Base-by-base conservation (phyloP, 2,797 vertebrate species). In the Typhlichthys subterraneus region DNA sequence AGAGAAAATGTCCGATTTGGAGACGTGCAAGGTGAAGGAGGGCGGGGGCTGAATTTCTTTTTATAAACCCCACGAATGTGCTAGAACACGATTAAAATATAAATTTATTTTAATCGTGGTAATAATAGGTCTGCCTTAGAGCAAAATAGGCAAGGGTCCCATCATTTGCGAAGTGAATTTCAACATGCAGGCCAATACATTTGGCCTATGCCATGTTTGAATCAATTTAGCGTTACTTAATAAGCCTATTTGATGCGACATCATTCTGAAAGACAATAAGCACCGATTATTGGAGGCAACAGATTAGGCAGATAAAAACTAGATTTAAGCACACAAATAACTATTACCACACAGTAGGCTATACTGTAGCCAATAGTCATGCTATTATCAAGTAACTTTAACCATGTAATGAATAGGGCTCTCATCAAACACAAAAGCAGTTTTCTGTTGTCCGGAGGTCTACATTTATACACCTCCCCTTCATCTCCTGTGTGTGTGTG, bases 1-100 rank as follows among this genome's bases (percentile, higher is more conserved):
- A 61, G 66, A 77, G 74, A 84, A 84, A 76, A 86, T 82, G 84
- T 87, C 85, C 84, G 85, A 84, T 84, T 63, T 73, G 61, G 67
- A 86, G 75, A 84, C 62, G 38, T 33, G 65, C 72, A 70, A 54
- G 59, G 19, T 65, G 65, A 65, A 14, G 53, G 50, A 60, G 59
- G 76, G 75, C 23, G 64, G 64, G 57, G 66, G 73, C 53, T 54
- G 59, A 63, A 53, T 63, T 45, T 55, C 53, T 65, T 50, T 59
- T 29, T 50, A 38, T 12, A 13, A 49, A 6, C 54, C 53, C 54
- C n/a, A 19, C 45, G 67, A 67, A 71, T 10, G 58, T 67, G 56
- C 55, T 45, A 3, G 60, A 67, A 70, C 65, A 54, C 58, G 31
- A 12, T 5, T 0, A 52, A 31, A 56, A 66, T 23, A 56, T 31